Conservation (phyloP, 2,797 vertebrate genomes). For the Melanotaenia pygmaea region DNA sequence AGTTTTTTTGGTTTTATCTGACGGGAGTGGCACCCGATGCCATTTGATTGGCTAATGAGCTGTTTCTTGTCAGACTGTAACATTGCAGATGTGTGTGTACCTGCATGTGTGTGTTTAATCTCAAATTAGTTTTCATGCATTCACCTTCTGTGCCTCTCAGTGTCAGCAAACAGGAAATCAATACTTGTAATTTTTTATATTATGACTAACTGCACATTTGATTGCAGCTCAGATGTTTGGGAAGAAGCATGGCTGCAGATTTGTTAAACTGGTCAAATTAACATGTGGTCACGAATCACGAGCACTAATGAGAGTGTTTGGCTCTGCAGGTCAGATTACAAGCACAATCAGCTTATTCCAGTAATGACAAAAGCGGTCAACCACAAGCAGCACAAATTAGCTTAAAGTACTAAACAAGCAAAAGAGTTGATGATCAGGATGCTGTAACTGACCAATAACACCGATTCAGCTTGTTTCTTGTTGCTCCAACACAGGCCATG, state of each 20-base stretch:
- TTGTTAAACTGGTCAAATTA: neutral
- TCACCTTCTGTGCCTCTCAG: neutral
- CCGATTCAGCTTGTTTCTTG: neutral
- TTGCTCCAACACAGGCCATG: neutral
- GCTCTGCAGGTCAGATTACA: neutral
- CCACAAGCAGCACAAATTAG: neutral
- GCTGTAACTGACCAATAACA: neutral
- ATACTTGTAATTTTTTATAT: constrained; percentile 33
- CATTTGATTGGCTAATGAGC: too few relatives aligned
- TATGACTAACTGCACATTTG: constrained; percentile 1
- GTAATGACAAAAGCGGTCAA: neutral
- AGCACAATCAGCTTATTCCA: neutral
- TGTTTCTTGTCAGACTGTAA: too few relatives aligned
- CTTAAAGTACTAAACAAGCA: neutral
- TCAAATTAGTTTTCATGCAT: neutral
- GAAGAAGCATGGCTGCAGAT: neutral
- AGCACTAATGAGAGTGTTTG: neutral
- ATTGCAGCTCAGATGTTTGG: neutral
- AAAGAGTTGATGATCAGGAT: neutral
- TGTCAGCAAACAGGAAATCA: constrained; percentile 38
- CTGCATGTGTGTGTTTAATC: neutral
- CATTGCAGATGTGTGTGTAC: too few relatives aligned
- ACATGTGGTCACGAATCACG: neutral
- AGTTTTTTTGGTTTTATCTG: too few relatives aligned
- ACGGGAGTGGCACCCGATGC: too few relatives aligned